A percentile compares a stretch with the other conserved stretches of the same genome.
Conservation (phyloP, 1,140 invertebrate species). For the Vanessa tameamea region DNA sequence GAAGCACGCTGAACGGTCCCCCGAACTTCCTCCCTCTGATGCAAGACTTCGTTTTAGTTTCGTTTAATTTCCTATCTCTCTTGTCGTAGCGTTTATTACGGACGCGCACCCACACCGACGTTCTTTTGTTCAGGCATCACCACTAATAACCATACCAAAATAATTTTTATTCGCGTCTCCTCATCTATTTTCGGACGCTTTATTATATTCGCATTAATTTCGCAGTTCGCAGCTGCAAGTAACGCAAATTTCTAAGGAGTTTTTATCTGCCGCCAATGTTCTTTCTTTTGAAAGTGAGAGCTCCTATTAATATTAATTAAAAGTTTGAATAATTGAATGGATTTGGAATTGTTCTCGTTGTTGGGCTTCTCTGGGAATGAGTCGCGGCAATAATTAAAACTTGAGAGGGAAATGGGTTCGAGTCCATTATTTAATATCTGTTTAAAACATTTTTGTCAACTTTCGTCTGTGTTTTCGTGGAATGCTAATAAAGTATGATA, state of each 20-base stretch:
- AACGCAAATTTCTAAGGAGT: conserved; percentile 76
- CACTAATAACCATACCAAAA: conserved; percentile 73
- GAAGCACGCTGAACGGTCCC: conserved; percentile 43
- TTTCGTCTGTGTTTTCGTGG: conserved; percentile 7
- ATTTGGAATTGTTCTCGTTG: conserved; percentile 76
- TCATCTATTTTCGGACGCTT: conserved; percentile 73
- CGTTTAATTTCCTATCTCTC: conserved; percentile 76
- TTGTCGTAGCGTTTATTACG: conserved; percentile 71
- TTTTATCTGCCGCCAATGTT: conserved; percentile 76
- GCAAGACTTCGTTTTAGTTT: conserved; percentile 74
- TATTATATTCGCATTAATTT: conserved; percentile 80
- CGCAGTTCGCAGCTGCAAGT: conserved; percentile 71
- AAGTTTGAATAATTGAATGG: conserved; percentile 80
- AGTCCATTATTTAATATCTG: conserved; percentile 64
- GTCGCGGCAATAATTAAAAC: conserved; percentile 75
- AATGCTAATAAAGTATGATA: conserved; percentile 22
- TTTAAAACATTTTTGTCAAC: conserved; percentile 50
- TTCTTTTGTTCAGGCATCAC: conserved; percentile 56
- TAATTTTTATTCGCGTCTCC: conserved; percentile 67
- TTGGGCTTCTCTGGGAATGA: conserved; percentile 65
- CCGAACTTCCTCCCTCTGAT: conserved; percentile 60
- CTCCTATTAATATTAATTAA: conserved; percentile 80
- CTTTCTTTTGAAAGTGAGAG: conserved; percentile 77
- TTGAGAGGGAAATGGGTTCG: conserved; percentile 55
- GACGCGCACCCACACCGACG: conserved; percentile 55